Evolutionary conservation across 2,888 invertebrate genomes (phyloP), one percentile per base, ranked within the genome.

Genomic region (Drosophila paracracens): DNA sequence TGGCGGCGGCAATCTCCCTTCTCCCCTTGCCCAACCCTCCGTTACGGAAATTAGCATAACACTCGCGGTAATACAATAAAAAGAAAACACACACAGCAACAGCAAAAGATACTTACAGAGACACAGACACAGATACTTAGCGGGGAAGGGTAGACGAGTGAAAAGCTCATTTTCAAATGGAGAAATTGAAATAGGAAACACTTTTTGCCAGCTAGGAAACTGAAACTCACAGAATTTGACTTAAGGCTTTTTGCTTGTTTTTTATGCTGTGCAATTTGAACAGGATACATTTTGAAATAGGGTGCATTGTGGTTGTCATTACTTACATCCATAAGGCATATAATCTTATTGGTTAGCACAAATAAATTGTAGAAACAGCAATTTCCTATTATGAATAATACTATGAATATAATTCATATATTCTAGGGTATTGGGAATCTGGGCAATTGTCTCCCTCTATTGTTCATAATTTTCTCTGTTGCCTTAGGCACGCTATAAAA

Each of bases 11-110:
- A 74, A 51, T 36, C 33, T 53, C 31, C 61, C 46, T 36, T 18
- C 54, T 83, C 69, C 76, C 83, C 18, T 18, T 18, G n/a, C 40
- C 21, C 13, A 16, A 21, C 21, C 21, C 25, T 25, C 46, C 63
- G 87, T 76, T 79, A 79, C 81, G 90, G 86, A 91, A 91, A 89
- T 92, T 91, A 91, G 83, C 92, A 91, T 83, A 90, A 89, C 88
- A 87, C 91, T 88, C 83, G 91, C 86, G 86, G 89, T 83, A 91
- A 91, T 91, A 87, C 90, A 91, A 91, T 86, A 81, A 88, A 90
- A 81, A 87, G 83, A 79, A 90, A 86, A 64, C 66, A 69, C 68
- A 70, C 27, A 66, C 65, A 65, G 79, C 25, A 52, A 35, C 21
- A 21, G 69, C 51, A 54, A 68, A 56, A 68, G 54, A 76, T 50